Conservation (phyloP, 2,797 vertebrate genomes). For the Tachyglossus aculeatus region DNA sequence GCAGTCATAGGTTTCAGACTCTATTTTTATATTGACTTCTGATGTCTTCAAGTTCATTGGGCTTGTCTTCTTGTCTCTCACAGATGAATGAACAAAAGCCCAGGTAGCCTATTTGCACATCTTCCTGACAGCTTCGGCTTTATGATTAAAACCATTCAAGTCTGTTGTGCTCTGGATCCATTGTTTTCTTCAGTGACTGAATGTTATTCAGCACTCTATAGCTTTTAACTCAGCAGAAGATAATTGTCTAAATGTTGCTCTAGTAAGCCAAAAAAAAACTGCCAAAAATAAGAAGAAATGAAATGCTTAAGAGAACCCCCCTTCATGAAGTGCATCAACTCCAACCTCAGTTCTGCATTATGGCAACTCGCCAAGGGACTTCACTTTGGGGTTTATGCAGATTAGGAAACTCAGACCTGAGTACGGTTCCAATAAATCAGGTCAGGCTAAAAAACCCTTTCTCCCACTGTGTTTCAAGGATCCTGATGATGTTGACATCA, state of each 20-base stretch:
- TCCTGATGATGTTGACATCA: no score
- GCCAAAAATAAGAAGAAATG: constrained; percentile 3
- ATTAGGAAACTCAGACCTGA: no score
- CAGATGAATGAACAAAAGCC: constrained; percentile 26
- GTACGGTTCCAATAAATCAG: no score
- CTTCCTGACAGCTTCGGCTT: constrained; percentile 16
- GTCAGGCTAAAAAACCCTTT: no score
- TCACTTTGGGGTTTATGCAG: background rate
- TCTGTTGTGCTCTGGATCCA: background rate
- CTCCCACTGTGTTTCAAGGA: no score
- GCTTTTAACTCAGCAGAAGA: constrained; percentile 22
- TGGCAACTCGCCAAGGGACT: background rate
- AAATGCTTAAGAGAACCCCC: no score
- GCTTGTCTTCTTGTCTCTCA: background rate
- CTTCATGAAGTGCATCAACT: no score
- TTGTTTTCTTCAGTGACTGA: background rate
- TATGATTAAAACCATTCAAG: constrained; percentile 12
- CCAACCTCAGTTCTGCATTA: no score
- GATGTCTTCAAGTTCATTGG: constrained; percentile 13
- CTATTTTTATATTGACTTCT: constrained; percentile 13
- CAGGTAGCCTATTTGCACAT: background rate
- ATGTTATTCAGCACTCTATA: background rate
- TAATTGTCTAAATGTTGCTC: constrained; percentile 1
- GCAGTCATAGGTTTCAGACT: background rate
- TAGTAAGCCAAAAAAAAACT: no score